phyloP scores from a whole-genome alignment of 2,888 invertebrate species.

The Ptychoptera contaminata region DNA sequence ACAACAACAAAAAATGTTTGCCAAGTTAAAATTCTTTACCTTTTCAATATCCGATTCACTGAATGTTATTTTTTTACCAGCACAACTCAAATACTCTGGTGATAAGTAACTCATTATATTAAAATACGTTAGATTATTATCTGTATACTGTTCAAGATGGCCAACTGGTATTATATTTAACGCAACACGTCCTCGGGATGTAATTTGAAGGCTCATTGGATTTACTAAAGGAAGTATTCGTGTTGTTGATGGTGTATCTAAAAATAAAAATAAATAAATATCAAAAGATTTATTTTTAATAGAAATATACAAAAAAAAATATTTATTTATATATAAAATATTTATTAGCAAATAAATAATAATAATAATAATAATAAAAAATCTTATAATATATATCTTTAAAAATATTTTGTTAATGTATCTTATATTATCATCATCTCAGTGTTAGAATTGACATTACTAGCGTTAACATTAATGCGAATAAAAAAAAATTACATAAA shows the following conservation, averaged over 20 bases:
- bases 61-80: constrained; percentile 29
- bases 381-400: too few relatives aligned
- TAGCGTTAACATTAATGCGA: too few relatives aligned
- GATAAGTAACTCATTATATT: constrained; percentile 34
- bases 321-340: too few relatives aligned
- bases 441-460: too few relatives aligned
- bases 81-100: constrained; percentile 33
- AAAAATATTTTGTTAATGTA: too few relatives aligned
- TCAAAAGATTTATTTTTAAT: background rate
- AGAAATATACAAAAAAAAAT: background rate
- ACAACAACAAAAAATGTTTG: background rate
- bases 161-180: constrained; percentile 10
- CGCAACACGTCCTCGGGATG: constrained; percentile 37
- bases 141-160: constrained; percentile 8
- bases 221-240: constrained; percentile 37
- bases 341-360: too few relatives aligned
- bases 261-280: constrained; percentile 27
- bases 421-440: too few relatives aligned
- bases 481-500: too few relatives aligned
- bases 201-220: constrained; percentile 36
- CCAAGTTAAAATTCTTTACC: constrained; percentile 21
- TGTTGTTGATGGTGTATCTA: constrained; percentile 17
- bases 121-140: constrained; percentile 7
- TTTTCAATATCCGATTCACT: constrained; percentile 42
- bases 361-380: too few relatives aligned